These are phyloP conservation scores for Malurus cyaneus DNA, from an alignment of 2,113 vertebrate species.

Conservation along the genomic window DNA sequence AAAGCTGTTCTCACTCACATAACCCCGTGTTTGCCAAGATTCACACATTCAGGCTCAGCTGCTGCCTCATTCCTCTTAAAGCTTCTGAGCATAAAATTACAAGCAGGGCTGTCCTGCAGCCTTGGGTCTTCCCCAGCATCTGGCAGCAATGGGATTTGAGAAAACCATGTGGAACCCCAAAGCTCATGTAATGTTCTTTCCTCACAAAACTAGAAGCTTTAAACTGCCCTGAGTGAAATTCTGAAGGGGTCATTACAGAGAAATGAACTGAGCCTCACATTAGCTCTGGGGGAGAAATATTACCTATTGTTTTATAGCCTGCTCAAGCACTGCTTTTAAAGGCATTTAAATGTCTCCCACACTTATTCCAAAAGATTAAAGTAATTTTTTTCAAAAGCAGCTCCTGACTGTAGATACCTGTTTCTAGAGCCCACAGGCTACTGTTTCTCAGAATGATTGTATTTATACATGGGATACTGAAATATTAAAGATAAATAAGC, in stretches of 20 bases:
- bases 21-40: background rate
- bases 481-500: slow-evolving; percentile 35
- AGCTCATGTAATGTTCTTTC: background rate
- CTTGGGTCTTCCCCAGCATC: background rate
- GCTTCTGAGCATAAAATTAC: background rate
- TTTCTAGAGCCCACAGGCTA: background rate
- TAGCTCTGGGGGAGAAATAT: background rate
- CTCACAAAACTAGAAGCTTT: background rate
- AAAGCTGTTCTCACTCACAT: background rate
- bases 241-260: background rate
- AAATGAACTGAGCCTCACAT: background rate
- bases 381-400: slow-evolving; percentile 16
- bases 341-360: slow-evolving; percentile 6
- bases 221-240: slow-evolving; percentile 5
- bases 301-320: background rate
- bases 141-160: background rate
- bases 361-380: slow-evolving; percentile 21
- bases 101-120: background rate
- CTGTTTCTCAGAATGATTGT: background rate
- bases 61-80: background rate
- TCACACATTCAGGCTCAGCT: background rate
- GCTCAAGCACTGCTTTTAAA: slow-evolving; percentile 6
- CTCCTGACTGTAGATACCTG: background rate
- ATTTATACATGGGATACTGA: background rate
- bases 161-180: background rate